Evolutionary conservation across 1,140 invertebrate species (phyloP).

Genomic region (Helicoverpa zea): DNA sequence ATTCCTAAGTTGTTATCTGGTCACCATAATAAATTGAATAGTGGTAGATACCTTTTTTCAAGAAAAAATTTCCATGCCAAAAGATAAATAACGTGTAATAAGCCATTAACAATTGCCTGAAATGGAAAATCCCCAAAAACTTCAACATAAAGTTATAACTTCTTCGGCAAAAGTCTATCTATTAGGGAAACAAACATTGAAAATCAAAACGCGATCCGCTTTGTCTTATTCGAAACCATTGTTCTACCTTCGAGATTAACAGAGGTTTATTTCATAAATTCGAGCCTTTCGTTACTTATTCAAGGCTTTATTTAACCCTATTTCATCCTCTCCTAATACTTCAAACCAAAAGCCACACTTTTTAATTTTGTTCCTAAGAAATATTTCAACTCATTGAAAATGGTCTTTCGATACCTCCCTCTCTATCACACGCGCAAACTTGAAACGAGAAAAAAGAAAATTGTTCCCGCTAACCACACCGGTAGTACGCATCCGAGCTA

Average conservation of each 20-base stretch:
- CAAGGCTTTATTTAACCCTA: neutral
- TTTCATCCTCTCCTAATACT: neutral
- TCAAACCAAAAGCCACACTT: neutral
- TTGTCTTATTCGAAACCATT: neutral
- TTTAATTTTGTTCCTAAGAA: neutral
- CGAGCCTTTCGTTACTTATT: neutral
- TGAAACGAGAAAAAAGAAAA: constrained; percentile 12
- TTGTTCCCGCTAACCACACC: constrained; percentile 13
- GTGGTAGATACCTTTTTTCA: no score
- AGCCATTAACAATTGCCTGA: no score
- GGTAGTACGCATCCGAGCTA: constrained; percentile 45
- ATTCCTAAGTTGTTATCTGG: no score
- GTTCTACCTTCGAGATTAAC: neutral
- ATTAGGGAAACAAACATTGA: neutral
- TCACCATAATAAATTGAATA: no score
- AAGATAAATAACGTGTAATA: no score
- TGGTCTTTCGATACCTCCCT: constrained; percentile 1
- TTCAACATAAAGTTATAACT: no score
- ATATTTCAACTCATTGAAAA: constrained; percentile 2
- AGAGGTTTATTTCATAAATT: neutral
- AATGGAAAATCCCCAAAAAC: no score
- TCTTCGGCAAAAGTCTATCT: neutral
- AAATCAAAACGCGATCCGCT: neutral
- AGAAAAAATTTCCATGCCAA: no score
- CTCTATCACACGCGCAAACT: constrained; percentile 10